These are phyloP conservation scores for Brachylomia viminalis DNA, from an alignment of 2,888 invertebrate species.

Conservation along the genomic window DNA sequence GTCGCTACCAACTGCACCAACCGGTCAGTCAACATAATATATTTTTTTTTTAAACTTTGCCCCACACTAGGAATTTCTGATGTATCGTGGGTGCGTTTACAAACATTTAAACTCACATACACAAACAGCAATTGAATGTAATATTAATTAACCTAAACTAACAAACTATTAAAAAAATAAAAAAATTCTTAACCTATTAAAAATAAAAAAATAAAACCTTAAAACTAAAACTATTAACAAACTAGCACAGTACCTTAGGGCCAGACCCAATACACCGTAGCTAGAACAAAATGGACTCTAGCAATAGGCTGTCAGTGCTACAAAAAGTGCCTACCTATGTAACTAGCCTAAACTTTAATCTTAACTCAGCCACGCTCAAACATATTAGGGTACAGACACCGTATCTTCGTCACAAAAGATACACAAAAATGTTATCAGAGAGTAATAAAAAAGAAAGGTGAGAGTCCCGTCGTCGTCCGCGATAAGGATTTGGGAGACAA, in stretches of 20 bases:
- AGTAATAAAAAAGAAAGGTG: slow-evolving; percentile 61
- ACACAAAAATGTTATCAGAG: slow-evolving; percentile 57
- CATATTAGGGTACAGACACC: slow-evolving; percentile 30
- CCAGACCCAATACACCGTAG: neutral
- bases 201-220: too few species aligned
- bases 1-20: too few species aligned
- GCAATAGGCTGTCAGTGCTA: neutral
- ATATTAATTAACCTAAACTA: too few species aligned
- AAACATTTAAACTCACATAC: too few species aligned
- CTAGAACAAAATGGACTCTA: neutral
- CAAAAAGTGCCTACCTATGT: neutral
- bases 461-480: slow-evolving; percentile 57
- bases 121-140: too few species aligned
- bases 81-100: too few species aligned
- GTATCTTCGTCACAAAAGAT: slow-evolving; percentile 46
- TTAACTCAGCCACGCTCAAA: slow-evolving; percentile 22
- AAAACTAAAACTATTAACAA: too few species aligned
- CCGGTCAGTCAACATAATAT: too few species aligned
- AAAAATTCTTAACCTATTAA: too few species aligned
- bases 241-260: neutral
- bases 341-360: neutral
- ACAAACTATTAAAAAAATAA: too few species aligned
- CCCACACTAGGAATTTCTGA: too few species aligned
- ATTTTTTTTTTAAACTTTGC: too few species aligned
- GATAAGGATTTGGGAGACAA: slow-evolving; percentile 77